These are phyloP conservation scores for Antheraea yamamai DNA, from an alignment of 2,888 invertebrate species.

Conservation along the genomic window DNA sequence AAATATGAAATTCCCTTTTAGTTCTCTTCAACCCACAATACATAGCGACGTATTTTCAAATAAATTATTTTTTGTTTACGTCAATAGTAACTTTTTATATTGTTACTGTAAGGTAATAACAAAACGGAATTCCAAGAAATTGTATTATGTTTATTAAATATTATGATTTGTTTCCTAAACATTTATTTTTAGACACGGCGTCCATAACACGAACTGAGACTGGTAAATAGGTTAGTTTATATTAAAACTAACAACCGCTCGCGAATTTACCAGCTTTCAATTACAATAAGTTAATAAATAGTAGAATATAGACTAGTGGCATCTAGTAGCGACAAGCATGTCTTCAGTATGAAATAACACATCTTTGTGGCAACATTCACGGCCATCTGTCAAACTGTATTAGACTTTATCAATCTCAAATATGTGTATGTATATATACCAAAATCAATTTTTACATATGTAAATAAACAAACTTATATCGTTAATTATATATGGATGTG, in stretches of 20 bases:
- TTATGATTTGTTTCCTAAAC: neutral
- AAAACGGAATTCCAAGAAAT: neutral
- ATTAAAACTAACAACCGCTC: neutral
- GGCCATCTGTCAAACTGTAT: too few species aligned
- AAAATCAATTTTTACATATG: too few species aligned
- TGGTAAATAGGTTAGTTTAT: neutral
- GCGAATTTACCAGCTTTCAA: too few species aligned
- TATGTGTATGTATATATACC: too few species aligned
- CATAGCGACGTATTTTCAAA: neutral
- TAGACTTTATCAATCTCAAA: too few species aligned
- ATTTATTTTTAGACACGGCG: neutral
- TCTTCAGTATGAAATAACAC: too few species aligned
- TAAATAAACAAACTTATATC: neutral
- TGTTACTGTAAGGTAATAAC: neutral
- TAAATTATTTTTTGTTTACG: neutral
- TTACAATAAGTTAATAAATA: too few species aligned
- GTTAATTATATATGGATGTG: neutral
- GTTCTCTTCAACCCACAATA: too few species aligned
- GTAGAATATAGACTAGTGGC: too few species aligned
- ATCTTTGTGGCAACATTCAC: too few species aligned
- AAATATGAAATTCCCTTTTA: too few species aligned
- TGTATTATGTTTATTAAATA: neutral
- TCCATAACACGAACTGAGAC: neutral
- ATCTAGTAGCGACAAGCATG: too few species aligned
- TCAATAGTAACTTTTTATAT: neutral